Conservation (phyloP, 2,888 invertebrate species). For the Erebia epiphron region DNA sequence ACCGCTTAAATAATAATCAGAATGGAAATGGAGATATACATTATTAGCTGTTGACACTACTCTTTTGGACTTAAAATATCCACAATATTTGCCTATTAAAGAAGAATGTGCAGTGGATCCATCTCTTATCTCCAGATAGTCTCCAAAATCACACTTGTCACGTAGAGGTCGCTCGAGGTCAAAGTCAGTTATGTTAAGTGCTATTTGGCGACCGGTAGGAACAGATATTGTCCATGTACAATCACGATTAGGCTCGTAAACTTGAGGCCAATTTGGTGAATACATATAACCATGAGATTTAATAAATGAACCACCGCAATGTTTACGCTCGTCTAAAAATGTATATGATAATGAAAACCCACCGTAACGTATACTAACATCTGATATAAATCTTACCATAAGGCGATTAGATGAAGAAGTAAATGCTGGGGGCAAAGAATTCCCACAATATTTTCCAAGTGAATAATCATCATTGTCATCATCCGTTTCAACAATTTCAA, state of each 20-base stretch:
- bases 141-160: slow-evolving; percentile 63
- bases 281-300: slow-evolving; percentile 86
- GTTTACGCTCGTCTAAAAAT: slow-evolving; percentile 63
- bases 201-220: slow-evolving; percentile 87
- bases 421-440: slow-evolving; percentile 84
- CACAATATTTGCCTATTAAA: slow-evolving; percentile 91
- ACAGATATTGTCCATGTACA: slow-evolving; percentile 93
- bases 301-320: slow-evolving; percentile 89
- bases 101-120: slow-evolving; percentile 89
- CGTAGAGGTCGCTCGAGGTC: slow-evolving; percentile 82
- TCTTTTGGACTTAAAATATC: slow-evolving; percentile 82
- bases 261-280: slow-evolving; percentile 90
- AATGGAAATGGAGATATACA: slow-evolving; percentile 88
- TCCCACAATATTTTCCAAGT: slow-evolving; percentile 87
- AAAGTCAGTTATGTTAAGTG: slow-evolving; percentile 82
- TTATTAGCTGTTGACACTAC: slow-evolving; percentile 91
- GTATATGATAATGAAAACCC: slow-evolving; percentile 91
- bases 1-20: slow-evolving; percentile 85
- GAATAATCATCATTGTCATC: slow-evolving; percentile 63
- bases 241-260: slow-evolving; percentile 86
- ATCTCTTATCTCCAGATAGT: slow-evolving; percentile 85
- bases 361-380: slow-evolving; percentile 60
- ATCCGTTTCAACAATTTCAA: slow-evolving; percentile 86
- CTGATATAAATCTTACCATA: slow-evolving; percentile 87
- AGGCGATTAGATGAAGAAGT: slow-evolving; percentile 87